phyloP scores from a whole-genome alignment of 2,888 invertebrate species.

The Orthosia gothica region DNA sequence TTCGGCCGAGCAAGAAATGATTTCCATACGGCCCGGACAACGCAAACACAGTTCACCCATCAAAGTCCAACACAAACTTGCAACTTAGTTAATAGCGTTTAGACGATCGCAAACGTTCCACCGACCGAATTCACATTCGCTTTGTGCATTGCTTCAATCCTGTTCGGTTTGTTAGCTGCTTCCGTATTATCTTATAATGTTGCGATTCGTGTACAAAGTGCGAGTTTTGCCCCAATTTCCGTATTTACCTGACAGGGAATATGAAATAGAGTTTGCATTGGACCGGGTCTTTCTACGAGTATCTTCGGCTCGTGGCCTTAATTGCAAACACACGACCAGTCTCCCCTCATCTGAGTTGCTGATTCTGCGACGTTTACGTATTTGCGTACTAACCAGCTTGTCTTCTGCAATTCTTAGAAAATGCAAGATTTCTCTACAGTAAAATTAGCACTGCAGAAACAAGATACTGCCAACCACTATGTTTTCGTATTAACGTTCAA shows the following conservation, averaged over 20 bases:
- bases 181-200: conserved; percentile 40
- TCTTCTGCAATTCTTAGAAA: conserved; percentile 29
- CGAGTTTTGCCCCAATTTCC: conserved; percentile 16
- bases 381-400: conserved; percentile 42
- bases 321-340: conserved; percentile 34
- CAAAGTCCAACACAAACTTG: conserved; percentile 88
- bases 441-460: conserved; percentile 19
- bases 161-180: conserved; percentile 44
- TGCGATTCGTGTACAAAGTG: conserved; percentile 23
- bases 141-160: conserved; percentile 73
- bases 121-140: conserved; percentile 74
- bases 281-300: conserved; percentile 6
- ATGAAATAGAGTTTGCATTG: conserved; percentile 25
- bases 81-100: conserved; percentile 89
- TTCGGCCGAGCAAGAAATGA: conserved; percentile 88
- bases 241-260: background rate
- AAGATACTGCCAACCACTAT: conserved; percentile 1
- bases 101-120: conserved; percentile 82
- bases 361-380: conserved; percentile 44
- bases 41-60: conserved; percentile 87
- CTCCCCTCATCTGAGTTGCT: conserved; percentile 43
- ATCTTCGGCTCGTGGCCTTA: conserved; percentile 6
- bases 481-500: background rate
- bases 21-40: conserved; percentile 87
- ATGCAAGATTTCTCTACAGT: conserved; percentile 19